A percentile compares a stretch with the other conserved stretches of the same genome.
phyloP scores from a whole-genome alignment of 2,888 invertebrate genomes.

The Helleia helle region DNA sequence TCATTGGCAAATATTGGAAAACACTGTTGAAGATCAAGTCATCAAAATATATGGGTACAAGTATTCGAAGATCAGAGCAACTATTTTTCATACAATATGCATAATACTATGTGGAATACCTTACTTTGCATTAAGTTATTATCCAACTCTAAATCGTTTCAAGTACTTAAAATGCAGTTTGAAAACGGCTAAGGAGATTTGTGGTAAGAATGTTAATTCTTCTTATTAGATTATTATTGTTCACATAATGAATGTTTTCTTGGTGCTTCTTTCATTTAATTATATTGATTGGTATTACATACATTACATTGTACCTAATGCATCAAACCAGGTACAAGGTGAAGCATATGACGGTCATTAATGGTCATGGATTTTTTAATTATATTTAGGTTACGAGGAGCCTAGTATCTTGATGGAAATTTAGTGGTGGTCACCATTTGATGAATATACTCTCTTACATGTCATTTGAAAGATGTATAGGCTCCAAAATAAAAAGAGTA shows the following conservation, averaged over 20 bases:
- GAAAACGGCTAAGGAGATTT: conserved; percentile 67
- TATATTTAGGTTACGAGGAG: too few species aligned
- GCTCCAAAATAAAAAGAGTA: too few species aligned
- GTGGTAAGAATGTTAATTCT: conserved; percentile 71
- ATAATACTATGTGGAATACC: conserved; percentile 70
- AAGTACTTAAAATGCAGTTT: conserved; percentile 73
- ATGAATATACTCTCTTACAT: too few species aligned
- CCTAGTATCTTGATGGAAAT: too few species aligned
- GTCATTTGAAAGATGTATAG: too few species aligned
- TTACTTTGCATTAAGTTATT: conserved; percentile 71
- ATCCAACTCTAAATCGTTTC: conserved; percentile 66
- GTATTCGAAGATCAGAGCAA: conserved; percentile 49
- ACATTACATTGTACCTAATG: neutral
- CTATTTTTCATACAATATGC: conserved; percentile 65
- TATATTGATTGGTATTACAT: neutral
- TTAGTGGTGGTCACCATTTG: too few species aligned
- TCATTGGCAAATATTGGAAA: conserved; percentile 68
- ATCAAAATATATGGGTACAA: conserved; percentile 70
- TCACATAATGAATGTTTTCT: neutral
- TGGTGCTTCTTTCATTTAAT: neutral
- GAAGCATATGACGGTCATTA: too few species aligned
- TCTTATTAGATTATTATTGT: neutral
- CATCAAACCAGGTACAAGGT: too few species aligned
- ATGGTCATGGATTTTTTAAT: too few species aligned
- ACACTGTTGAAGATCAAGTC: conserved; percentile 57